Evolutionary conservation across 2,797 vertebrate genomes (phyloP), one percentile per base, ranked within the genome.

Genomic region (Orestias chungarensis): DNA sequence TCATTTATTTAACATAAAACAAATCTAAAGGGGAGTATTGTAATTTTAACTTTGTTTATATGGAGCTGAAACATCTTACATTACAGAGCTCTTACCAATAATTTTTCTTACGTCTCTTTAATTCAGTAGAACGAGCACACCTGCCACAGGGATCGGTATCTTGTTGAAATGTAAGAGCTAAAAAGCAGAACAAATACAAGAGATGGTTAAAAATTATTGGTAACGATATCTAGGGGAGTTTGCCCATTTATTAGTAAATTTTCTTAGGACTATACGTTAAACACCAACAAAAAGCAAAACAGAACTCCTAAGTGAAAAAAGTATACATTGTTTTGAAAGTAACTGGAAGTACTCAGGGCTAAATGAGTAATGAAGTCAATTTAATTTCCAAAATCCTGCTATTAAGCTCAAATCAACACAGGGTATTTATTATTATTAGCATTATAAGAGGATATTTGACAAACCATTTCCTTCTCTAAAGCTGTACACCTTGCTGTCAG

Each of bases 161-260:
- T 0, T 91, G 64, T 70, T 64, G 76, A 72, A 84, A 7, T 79
- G 1, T 90, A n/a, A 89, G 76, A 71, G 88, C 87, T 92, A 6
- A 62, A 77, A 68, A n/a, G 20, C 8, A 1, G 15, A 49, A 18
- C 23, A 49, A n/a, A 49, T 23, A 23, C 47, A 49, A 38, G 27
- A 59, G 55, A 47, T 1, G 23, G 46, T 23, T 47, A 18, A 47
- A 47, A 47, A 47, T 47, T 47, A 17, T 20, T 47, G n/a, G n/a
- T n/a, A n/a, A n/a, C n/a, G n/a, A n/a, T n/a, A n/a, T n/a, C n/a
- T n/a, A n/a, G n/a, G n/a, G n/a, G n/a, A n/a, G n/a, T n/a, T n/a
- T n/a, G n/a, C n/a, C n/a, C n/a, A n/a, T n/a, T n/a, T 8, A 49
- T n/a, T 9, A 49, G 20, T 23, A 0, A 23, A 8, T 49, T 49